Base-by-base conservation (phyloP, 2,888 invertebrate species). In the Encarsia formosa region DNA sequence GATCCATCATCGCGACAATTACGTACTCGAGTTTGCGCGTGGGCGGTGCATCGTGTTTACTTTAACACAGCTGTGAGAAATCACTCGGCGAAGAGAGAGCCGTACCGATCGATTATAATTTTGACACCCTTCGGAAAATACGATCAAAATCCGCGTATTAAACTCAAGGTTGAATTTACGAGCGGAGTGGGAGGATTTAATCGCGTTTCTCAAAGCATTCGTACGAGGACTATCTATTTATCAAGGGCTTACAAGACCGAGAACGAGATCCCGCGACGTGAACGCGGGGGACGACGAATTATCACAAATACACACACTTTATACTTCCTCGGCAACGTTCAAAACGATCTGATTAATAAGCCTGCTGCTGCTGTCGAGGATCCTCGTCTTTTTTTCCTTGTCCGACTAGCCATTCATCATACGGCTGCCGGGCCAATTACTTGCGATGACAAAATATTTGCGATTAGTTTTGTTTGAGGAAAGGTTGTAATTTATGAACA, bases 1-100 rank as follows among this genome's bases (percentile, higher is more conserved):
- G 62, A 67, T 67, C 67, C 64, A 65, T 67, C 67, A 67, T 67
- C 63, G 65, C 62, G 66, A 66, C 65, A 66, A 67, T 66, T 67
- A 67, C 63, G 58, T 49, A 47, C 29, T 37, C 34, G 46, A n/a
- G 32, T 15, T 54, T 46, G 29, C 40, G 54, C 62, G 67, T 65
- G 61, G 68, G 63, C 60, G 66, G 64, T 61, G 68, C 18, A 11
- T 43, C 38, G 38, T 9, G 16, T 16, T 39, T 37, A 42, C 35
- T 42, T 22, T 22, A 18, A 13, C 35, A 59, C 59, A 50, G 56
- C 6, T n/a, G n/a, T n/a, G n/a, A n/a, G n/a, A n/a, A n/a, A n/a
- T n/a, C n/a, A n/a, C n/a, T n/a, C n/a, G n/a, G n/a, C n/a, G n/a
- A n/a, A n/a, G n/a, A n/a, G n/a, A n/a, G n/a, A n/a, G n/a, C n/a